Conservation (phyloP, 2,888 invertebrate genomes). For the Gortyna flavago region DNA sequence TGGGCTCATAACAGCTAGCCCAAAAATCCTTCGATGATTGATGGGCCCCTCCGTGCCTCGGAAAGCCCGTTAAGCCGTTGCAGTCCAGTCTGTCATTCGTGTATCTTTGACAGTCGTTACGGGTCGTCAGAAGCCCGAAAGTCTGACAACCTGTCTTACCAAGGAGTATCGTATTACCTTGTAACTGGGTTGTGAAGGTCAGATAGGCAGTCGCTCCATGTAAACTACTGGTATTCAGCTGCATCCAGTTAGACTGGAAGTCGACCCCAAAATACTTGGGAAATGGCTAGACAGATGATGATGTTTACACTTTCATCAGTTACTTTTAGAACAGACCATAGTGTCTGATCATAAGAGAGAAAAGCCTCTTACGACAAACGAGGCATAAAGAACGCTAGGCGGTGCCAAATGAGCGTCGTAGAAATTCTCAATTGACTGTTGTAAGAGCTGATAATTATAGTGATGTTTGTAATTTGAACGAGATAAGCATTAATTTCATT, state of each 20-base stretch:
- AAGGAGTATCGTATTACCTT: background rate
- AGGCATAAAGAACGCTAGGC: conserved; percentile 11
- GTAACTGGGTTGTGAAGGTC: background rate
- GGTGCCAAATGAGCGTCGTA: conserved; percentile 22
- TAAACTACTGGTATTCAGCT: background rate
- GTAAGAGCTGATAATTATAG: conserved; percentile 47
- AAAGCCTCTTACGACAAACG: conserved; percentile 19
- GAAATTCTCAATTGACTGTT: conserved; percentile 42
- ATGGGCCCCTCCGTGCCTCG: too few relatives aligned
- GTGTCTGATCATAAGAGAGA: background rate
- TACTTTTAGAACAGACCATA: background rate
- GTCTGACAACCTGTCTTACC: background rate
- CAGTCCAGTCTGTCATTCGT: background rate
- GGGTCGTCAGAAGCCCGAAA: background rate
- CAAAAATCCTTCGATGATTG: background rate
- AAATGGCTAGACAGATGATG: background rate
- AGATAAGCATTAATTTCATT: conserved; percentile 36
- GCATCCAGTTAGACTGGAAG: background rate
- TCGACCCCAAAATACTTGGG: background rate
- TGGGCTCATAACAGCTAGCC: background rate
- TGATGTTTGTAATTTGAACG: conserved; percentile 7
- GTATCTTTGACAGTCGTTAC: background rate
- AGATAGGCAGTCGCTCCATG: background rate
- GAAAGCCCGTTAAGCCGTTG: background rate
- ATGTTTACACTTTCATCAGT: background rate